These are phyloP conservation scores for Gopherus flavomarginatus DNA, from an alignment of 2,113 vertebrate species.

Conservation along the genomic window DNA sequence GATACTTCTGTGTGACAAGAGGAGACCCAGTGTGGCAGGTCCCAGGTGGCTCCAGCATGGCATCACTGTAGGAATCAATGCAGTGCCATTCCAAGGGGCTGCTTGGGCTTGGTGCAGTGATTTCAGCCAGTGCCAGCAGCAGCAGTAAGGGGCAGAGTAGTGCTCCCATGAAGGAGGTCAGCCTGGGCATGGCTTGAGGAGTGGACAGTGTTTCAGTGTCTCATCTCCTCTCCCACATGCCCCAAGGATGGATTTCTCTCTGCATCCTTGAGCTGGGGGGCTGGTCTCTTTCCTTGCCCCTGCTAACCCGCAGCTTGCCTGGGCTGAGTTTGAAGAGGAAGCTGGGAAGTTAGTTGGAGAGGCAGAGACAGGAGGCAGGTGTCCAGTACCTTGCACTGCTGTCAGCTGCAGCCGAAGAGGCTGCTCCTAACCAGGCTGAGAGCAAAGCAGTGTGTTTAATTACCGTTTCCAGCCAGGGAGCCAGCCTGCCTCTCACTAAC, in stretches of 20 bases:
- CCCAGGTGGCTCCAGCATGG: not conserved
- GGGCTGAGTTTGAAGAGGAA: not conserved
- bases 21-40: not conserved
- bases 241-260: not conserved
- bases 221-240: not conserved
- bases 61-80: not conserved
- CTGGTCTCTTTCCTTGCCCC: not conserved
- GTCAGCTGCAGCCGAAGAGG: conserved; percentile 26
- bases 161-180: not conserved
- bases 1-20: too few relatives aligned
- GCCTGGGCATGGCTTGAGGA: too few relatives aligned
- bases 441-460: not conserved
- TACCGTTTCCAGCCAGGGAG: not conserved
- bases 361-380: not conserved
- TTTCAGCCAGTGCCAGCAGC: not conserved
- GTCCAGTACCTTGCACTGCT: not conserved
- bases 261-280: not conserved
- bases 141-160: not conserved
- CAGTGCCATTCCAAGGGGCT: not conserved
- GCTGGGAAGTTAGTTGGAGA: not conserved
- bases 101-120: too few relatives aligned
- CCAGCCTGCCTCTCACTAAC: conserved; percentile 60
- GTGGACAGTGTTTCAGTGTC: not conserved
- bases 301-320: not conserved
- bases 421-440: conserved; percentile 38